Conservation (phyloP, 2,113 vertebrate genomes). For the Isichthys henryi region DNA sequence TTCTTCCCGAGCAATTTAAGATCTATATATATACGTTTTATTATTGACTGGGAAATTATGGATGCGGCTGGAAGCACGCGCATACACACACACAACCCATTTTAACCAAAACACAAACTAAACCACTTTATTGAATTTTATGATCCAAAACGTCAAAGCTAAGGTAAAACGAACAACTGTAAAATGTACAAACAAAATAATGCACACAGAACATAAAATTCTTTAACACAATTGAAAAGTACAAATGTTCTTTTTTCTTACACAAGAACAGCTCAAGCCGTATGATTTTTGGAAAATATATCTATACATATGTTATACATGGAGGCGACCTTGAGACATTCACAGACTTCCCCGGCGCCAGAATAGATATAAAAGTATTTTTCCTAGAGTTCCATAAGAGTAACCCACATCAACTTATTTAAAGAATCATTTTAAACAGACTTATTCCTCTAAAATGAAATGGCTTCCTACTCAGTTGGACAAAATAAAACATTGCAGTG, state of each 20-base stretch:
- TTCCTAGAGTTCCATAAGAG: not conserved
- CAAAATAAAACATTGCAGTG: not conserved
- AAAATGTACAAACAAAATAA: slow-evolving; percentile 58
- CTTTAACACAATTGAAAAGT: slow-evolving; percentile 31
- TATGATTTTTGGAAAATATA: slow-evolving; percentile 26
- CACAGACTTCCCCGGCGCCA: not conserved
- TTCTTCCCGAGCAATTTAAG: not conserved
- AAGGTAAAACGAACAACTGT: slow-evolving; percentile 57
- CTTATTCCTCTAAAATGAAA: slow-evolving; percentile 4
- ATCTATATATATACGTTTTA: not conserved
- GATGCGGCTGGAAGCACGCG: not conserved
- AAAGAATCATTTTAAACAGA: not conserved
- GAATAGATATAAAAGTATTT: slow-evolving; percentile 1
- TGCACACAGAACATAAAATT: slow-evolving; percentile 36
- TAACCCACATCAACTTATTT: not conserved
- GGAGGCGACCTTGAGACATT: not conserved
- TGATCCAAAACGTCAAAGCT: slow-evolving; percentile 47
- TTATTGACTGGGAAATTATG: not conserved
- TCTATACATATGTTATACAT: slow-evolving; percentile 13
- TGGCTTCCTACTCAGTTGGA: not conserved
- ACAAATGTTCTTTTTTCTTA: slow-evolving; percentile 23
- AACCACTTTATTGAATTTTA: slow-evolving; percentile 35
- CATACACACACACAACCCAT: not conserved
- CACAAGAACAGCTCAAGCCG: slow-evolving; percentile 29
- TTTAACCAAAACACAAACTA: slow-evolving; percentile 21